Evolutionary conservation across 2,113 vertebrate species (phyloP).

Genomic region (Agapornis roseicollis): DNA sequence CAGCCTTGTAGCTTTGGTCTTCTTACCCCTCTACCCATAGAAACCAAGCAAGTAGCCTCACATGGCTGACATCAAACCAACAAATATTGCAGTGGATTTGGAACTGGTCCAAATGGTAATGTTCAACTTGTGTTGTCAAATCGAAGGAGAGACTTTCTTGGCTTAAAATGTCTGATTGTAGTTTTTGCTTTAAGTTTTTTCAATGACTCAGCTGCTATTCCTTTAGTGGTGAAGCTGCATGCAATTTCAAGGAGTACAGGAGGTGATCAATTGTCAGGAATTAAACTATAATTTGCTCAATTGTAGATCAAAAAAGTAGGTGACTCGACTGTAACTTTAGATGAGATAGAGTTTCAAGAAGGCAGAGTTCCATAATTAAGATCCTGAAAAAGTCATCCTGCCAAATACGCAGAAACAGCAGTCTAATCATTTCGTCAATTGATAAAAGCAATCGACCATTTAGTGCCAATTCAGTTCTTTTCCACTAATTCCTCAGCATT

Average conservation of each 20-base stretch:
- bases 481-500: background rate
- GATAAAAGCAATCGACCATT: background rate
- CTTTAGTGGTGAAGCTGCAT: background rate
- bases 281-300: background rate
- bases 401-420: background rate
- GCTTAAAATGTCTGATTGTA: background rate
- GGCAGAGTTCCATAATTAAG: background rate
- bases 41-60: background rate
- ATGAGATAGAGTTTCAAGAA: background rate
- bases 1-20: background rate
- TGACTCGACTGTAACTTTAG: background rate
- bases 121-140: background rate
- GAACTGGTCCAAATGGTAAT: background rate
- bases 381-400: background rate
- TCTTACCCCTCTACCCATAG: background rate
- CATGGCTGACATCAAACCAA: background rate
- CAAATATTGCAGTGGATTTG: background rate
- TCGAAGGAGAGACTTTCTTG: fast-evolving
- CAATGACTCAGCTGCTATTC: background rate
- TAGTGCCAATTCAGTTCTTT: background rate
- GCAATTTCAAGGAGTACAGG: background rate
- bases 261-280: background rate
- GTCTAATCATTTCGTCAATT: background rate
- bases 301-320: background rate
- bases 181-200: background rate